These are phyloP conservation scores for Mesorhabditis belari DNA, from an alignment of 2,888 invertebrate species.

Conservation along the genomic window DNA sequence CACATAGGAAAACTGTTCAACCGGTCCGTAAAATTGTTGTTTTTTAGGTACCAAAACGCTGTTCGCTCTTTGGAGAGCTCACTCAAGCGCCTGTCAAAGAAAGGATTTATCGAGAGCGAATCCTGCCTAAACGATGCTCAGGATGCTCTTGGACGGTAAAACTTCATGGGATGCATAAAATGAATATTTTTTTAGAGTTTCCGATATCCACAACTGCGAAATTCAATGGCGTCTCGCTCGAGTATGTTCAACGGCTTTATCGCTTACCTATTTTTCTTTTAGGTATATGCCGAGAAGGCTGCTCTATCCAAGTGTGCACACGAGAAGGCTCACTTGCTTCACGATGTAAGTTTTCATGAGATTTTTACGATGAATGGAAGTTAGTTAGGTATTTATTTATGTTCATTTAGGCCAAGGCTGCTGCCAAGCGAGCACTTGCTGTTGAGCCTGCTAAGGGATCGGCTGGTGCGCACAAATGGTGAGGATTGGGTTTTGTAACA, in stretches of 20 bases:
- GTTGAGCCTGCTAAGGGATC: slow-evolving; percentile 26
- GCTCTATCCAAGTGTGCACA: slow-evolving; percentile 20
- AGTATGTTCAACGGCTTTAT: too few species aligned
- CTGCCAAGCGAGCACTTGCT: slow-evolving; percentile 34
- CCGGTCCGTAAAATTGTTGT: too few species aligned
- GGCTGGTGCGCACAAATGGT: slow-evolving; percentile 47
- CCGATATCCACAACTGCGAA: slow-evolving; percentile 37
- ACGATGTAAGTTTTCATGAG: slow-evolving; percentile 18
- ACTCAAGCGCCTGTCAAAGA: slow-evolving; percentile 28
- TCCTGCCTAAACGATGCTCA: slow-evolving; percentile 23
- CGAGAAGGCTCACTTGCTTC: slow-evolving; percentile 19
- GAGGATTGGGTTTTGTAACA: not conserved
- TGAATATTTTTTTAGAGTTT: slow-evolving; percentile 17
- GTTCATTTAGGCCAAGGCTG: slow-evolving; percentile 24
- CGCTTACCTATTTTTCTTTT: too few species aligned
- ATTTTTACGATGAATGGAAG: too few species aligned
- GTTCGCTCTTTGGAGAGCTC: slow-evolving; percentile 29
- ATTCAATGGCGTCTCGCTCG: slow-evolving; percentile 40
- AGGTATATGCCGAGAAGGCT: slow-evolving; percentile 31
- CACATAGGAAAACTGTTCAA: too few species aligned
- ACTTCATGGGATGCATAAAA: not conserved
- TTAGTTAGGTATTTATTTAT: not conserved
- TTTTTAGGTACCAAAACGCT: slow-evolving; percentile 26
- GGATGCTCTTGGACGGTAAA: slow-evolving; percentile 17
- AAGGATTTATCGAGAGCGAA: slow-evolving; percentile 31